These are phyloP conservation scores for Lysiphlebus fabarum DNA, from an alignment of 1,140 invertebrate genomes.

Conservation along the genomic window DNA sequence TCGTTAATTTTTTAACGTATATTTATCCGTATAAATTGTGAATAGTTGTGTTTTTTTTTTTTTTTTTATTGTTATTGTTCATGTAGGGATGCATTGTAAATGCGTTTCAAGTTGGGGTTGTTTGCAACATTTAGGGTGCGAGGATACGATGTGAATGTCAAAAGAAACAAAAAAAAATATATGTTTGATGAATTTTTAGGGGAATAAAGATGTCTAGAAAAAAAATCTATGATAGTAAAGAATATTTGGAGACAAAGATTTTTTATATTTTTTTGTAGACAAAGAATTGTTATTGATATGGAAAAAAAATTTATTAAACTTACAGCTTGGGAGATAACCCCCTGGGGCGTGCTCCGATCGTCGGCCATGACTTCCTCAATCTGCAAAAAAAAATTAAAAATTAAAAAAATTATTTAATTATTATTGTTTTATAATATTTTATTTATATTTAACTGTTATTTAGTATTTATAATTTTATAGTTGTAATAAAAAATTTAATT, in stretches of 20 bases:
- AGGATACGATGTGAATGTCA: background rate
- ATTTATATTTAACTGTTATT: too few relatives aligned
- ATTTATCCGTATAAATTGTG: too few relatives aligned
- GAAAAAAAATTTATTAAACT: conserved; percentile 18
- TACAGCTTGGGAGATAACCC: conserved; percentile 27
- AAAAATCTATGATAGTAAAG: too few relatives aligned
- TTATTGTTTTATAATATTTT: background rate
- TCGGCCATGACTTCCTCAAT: conserved; percentile 27
- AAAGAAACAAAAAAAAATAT: background rate
- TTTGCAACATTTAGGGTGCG: background rate
- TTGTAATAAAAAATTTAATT: too few relatives aligned
- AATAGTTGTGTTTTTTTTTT: too few relatives aligned
- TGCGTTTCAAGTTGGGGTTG: background rate
- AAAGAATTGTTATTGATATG: too few relatives aligned
- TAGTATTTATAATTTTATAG: too few relatives aligned
- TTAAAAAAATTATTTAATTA: background rate
- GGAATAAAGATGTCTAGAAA: too few relatives aligned
- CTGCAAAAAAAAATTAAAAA: conserved; percentile 24
- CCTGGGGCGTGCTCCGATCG: conserved; percentile 27
- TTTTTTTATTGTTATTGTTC: background rate
- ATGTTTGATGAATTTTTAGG: background rate
- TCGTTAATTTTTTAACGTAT: too few relatives aligned
- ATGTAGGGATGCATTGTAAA: conserved; percentile 10
- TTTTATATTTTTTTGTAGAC: background rate
- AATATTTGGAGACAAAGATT: background rate